Percentiles rank a stretch among this genome's conserved stretches.
These are phyloP conservation scores for Pachyuromys duprasi DNA, from an alignment of 2,797 vertebrate species.

Conservation along the genomic window DNA sequence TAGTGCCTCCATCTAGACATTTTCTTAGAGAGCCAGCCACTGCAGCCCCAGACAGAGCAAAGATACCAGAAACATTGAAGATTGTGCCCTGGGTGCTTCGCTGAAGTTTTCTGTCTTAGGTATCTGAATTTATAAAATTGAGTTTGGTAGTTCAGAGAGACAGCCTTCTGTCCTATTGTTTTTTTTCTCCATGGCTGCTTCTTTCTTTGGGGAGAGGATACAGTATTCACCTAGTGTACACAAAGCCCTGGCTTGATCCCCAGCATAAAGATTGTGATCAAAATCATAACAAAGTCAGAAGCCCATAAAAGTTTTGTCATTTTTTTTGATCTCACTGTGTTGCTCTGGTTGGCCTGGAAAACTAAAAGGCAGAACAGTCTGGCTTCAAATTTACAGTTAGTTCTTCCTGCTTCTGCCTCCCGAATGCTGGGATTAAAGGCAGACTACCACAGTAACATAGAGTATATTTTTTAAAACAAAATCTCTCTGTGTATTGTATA, in stretches of 20 bases:
- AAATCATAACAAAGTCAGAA: not conserved
- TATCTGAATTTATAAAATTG: constrained; percentile 23
- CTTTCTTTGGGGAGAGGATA: not conserved
- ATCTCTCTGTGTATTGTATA: not conserved
- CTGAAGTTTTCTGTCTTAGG: not conserved
- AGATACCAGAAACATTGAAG: not conserved
- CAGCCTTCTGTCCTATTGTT: constrained; percentile 21
- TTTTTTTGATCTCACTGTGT: not conserved
- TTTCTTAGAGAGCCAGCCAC: not conserved
- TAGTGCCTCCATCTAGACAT: not conserved
- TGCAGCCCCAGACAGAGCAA: not conserved
- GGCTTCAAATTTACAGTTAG: not conserved
- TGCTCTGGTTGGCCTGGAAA: not conserved
- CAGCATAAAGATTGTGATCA: not conserved
- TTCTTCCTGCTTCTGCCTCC: not conserved
- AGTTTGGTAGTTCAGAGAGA: constrained; percentile 42
- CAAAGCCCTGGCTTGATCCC: not conserved
- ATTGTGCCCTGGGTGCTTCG: not conserved
- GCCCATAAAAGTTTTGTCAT: not conserved
- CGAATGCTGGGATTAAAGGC: not conserved
- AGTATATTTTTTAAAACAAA: not conserved
- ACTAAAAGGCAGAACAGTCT: not conserved
- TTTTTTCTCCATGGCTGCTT: not conserved
- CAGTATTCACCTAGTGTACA: not conserved
- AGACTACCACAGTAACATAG: not conserved